Percentiles rank a stretch among this genome's conserved stretches.
These are phyloP conservation scores for Aphidius gifuensis DNA, from an alignment of 1,140 invertebrate genomes.

Conservation along the genomic window DNA sequence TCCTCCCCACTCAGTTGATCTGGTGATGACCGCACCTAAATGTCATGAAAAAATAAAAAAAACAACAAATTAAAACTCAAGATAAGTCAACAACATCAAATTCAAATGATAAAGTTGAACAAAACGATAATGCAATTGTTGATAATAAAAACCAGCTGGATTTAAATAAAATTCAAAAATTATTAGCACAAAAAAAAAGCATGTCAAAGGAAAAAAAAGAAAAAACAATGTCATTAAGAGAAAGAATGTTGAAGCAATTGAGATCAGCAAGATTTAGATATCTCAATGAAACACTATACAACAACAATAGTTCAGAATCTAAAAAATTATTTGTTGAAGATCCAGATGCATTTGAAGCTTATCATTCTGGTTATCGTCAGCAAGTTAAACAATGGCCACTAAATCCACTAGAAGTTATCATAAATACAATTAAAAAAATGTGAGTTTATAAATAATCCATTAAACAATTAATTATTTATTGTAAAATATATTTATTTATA, in stretches of 20 bases:
- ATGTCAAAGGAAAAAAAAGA: slow-evolving; percentile 21
- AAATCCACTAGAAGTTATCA: slow-evolving; percentile 85
- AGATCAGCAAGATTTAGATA: slow-evolving; percentile 70
- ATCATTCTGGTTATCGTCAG: slow-evolving; percentile 86
- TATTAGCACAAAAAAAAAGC: slow-evolving; percentile 33
- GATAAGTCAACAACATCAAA: too few species aligned
- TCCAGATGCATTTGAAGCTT: slow-evolving; percentile 75
- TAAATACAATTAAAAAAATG: slow-evolving; percentile 74
- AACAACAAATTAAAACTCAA: too few species aligned
- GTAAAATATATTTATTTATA: too few species aligned
- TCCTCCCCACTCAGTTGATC: too few species aligned
- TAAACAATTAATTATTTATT: too few species aligned
- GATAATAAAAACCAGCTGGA: slow-evolving; percentile 21
- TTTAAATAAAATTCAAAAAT: slow-evolving; percentile 31
- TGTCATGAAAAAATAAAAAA: too few species aligned
- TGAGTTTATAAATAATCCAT: too few species aligned
- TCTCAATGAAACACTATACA: slow-evolving; percentile 91
- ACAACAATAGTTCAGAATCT: slow-evolving; percentile 67
- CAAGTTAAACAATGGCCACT: slow-evolving; percentile 88
- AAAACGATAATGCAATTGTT: background rate
- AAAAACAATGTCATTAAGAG: slow-evolving; percentile 46
- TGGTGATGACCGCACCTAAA: too few species aligned
- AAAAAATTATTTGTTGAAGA: slow-evolving; percentile 73
- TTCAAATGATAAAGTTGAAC: too few species aligned
- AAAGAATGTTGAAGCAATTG: slow-evolving; percentile 59